Percentiles rank a stretch among this genome's conserved stretches.
Evolutionary conservation across 2,797 vertebrate genomes (phyloP).

Genomic region (Manis pentadactyla): DNA sequence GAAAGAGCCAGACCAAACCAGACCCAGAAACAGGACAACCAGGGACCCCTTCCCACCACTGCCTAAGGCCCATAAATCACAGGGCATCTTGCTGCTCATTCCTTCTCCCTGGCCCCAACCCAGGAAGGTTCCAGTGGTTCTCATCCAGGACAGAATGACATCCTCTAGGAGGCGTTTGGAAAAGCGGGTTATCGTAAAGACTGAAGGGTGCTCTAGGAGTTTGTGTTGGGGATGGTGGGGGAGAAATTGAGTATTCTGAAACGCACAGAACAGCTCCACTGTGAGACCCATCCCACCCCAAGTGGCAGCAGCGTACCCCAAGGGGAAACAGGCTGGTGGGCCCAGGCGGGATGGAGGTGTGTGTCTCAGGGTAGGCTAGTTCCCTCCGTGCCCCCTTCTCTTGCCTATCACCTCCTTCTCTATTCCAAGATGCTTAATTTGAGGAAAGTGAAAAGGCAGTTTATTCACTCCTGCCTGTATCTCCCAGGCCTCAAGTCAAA

Average conservation of each 20-base stretch:
- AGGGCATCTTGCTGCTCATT: background rate
- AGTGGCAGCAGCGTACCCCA: background rate
- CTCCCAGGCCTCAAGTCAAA: background rate
- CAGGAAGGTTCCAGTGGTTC: background rate
- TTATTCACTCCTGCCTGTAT: background rate
- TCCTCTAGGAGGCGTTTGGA: background rate
- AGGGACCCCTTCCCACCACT: background rate
- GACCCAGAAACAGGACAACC: background rate
- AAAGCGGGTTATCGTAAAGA: background rate
- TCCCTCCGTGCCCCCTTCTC: background rate
- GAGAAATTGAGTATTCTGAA: background rate
- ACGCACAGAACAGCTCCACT: background rate
- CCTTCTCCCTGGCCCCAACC: background rate
- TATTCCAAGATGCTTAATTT: background rate
- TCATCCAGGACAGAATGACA: background rate
- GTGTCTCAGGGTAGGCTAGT: background rate
- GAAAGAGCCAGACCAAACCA: background rate
- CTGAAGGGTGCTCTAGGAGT: background rate
- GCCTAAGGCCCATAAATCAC: background rate
- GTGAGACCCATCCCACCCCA: background rate
- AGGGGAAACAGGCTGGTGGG: background rate
- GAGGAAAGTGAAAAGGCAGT: background rate
- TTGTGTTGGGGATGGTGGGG: background rate
- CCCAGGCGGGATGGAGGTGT: background rate
- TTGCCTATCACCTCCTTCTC: background rate